Evolutionary conservation across 2,888 invertebrate genomes (phyloP).

Genomic region (Tipula confusa): DNA sequence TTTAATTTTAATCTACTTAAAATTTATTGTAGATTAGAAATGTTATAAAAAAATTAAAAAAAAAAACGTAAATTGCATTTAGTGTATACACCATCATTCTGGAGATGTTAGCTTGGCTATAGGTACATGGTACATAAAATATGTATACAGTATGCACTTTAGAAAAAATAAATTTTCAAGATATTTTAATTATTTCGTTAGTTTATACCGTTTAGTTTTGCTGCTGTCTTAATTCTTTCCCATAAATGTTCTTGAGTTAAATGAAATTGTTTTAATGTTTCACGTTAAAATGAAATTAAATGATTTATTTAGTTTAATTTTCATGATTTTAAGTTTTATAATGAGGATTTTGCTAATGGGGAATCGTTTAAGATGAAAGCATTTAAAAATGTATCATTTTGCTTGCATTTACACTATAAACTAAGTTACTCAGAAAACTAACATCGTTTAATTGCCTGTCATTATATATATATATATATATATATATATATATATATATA

Average conservation of each 20-base stretch:
- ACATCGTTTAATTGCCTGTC: too few relatives aligned
- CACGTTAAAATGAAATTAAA: background rate
- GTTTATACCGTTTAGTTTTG: background rate
- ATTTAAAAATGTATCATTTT: too few relatives aligned
- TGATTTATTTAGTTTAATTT: slow-evolving; percentile 12
- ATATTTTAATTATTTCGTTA: slow-evolving; percentile 16
- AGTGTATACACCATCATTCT: background rate
- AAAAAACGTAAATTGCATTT: background rate
- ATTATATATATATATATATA: too few relatives aligned
- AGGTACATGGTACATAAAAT: too few relatives aligned
- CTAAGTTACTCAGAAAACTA: too few relatives aligned
- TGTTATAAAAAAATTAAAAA: background rate
- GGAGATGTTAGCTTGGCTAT: background rate
- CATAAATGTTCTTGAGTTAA: background rate
- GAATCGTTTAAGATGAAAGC: background rate
- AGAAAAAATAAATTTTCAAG: background rate
- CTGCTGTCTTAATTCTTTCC: background rate
- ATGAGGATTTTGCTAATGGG: background rate
- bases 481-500: too few relatives aligned
- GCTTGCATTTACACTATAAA: too few relatives aligned
- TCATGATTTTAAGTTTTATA: background rate
- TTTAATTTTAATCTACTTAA: slow-evolving; percentile 20
- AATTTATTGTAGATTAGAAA: slow-evolving; percentile 20
- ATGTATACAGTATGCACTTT: background rate
- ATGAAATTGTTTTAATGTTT: background rate